A percentile compares a stretch with the other conserved stretches of the same genome.
These are phyloP conservation scores for Eubucco bourcierii DNA, from an alignment of 2,113 vertebrate genomes.

Conservation along the genomic window DNA sequence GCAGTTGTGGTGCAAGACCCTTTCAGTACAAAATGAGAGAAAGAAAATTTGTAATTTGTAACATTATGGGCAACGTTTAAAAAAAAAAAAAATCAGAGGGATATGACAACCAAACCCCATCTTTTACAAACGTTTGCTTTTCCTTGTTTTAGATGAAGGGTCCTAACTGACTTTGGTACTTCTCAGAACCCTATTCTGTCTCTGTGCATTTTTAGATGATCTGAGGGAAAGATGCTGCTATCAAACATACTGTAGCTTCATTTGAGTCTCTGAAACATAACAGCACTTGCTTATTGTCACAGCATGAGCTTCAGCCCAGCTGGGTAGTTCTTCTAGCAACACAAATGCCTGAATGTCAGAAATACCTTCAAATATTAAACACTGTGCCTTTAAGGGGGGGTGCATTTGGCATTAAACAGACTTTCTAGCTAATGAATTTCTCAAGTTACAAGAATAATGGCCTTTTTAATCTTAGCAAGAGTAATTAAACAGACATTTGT, in stretches of 20 bases:
- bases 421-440: constrained; percentile 79
- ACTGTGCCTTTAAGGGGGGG: constrained; percentile 72
- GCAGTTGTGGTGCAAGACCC: background rate
- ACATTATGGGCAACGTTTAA: background rate
- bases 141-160: background rate
- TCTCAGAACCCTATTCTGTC: background rate
- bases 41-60: background rate
- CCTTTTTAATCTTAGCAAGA: constrained; percentile 81
- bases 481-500: constrained; percentile 83
- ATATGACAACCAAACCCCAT: background rate
- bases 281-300: constrained; percentile 50
- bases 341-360: constrained; percentile 49
- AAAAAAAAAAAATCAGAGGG: background rate
- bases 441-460: constrained; percentile 79
- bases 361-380: constrained; percentile 59
- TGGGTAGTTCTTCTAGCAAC: constrained; percentile 56
- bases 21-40: background rate
- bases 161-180: background rate
- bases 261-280: constrained; percentile 47
- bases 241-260: constrained; percentile 26
- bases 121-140: background rate
- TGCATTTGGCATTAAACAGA: constrained; percentile 71
- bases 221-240: background rate
- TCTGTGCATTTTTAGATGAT: background rate
- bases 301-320: constrained; percentile 46